These are phyloP conservation scores for Abramis brama DNA, from an alignment of 2,113 vertebrate genomes.

Conservation along the genomic window DNA sequence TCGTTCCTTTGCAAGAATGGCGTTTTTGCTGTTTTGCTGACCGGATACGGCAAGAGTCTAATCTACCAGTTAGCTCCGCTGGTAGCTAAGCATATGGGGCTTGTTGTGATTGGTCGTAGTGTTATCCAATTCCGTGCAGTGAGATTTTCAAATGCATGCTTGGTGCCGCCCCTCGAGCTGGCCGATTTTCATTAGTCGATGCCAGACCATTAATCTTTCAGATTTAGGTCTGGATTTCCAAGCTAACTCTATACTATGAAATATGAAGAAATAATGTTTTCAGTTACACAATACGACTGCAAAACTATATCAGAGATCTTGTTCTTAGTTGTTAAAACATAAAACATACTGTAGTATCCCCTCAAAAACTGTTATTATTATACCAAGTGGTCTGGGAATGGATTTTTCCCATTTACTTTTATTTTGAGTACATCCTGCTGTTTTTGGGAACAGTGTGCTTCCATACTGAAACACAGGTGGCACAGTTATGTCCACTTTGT, in stretches of 20 bases:
- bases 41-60: too few relatives aligned
- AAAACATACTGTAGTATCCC: background rate
- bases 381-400: background rate
- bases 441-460: constrained; percentile 3
- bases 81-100: too few relatives aligned
- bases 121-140: too few relatives aligned
- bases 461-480: background rate
- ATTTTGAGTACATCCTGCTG: background rate
- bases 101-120: too few relatives aligned
- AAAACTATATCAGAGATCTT: background rate
- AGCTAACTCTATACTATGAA: background rate
- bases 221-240: too few relatives aligned
- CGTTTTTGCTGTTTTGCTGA: too few relatives aligned
- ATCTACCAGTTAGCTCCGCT: too few relatives aligned
- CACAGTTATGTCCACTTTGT: background rate
- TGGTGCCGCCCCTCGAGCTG: too few relatives aligned
- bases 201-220: too few relatives aligned
- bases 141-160: too few relatives aligned
- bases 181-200: too few relatives aligned
- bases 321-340: background rate
- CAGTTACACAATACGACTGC: background rate
- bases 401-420: background rate
- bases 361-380: background rate
- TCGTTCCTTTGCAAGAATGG: too few relatives aligned
- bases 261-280: background rate